Base-by-base conservation (phyloP, 1,140 invertebrate genomes). In the Archivesica marissinica region DNA sequence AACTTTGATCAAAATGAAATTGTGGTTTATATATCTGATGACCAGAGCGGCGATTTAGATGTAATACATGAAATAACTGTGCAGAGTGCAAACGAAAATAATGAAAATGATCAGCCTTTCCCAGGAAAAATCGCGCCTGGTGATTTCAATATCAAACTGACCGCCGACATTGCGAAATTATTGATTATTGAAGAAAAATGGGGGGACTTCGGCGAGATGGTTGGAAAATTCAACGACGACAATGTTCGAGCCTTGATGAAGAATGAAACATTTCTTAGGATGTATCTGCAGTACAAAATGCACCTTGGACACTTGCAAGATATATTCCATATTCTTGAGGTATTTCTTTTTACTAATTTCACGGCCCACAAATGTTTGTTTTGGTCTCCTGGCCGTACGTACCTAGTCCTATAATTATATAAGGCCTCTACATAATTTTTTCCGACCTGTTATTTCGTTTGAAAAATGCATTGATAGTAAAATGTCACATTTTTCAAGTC, bases 291-390 rank as follows among this genome's bases (percentile, higher is more conserved):
- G 41, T 59, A 56, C 30, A 56, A 59, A 76, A 1, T 76, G 6
- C 50, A 56, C 17, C 33, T 25, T 17, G 30, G 30, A 59, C 20
- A 35, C 20, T 76, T 11, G 13, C 6, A 30, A 33, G 74, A 76
- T 23, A 50, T 76, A 2, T n/a, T 76, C 17, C 23, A 76, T 17
- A 56, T 59, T 30, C 54, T 76, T 35, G 23, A 76, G 74, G 74
- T 76, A 76, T 33, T 7, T 39, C 23, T 4, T 66, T 41, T 6
- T 20, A 23, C 38, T 0, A 44, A 4, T 17, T 30, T 13, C 0
- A 0, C 35, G 25, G 35, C 35, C 7, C 30, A 56, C 3, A 75
- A 33, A 75, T 54, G 47, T 2, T 74, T 74, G 44, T 11, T 20
- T 13, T 33, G 15, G n/a, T 13, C 13, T 50, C 25, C 2, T 68